Percentiles rank a stretch among this genome's conserved stretches.
Evolutionary conservation across 2,888 invertebrate species (phyloP).

Genomic region (Melangyna quadrimaculata): DNA sequence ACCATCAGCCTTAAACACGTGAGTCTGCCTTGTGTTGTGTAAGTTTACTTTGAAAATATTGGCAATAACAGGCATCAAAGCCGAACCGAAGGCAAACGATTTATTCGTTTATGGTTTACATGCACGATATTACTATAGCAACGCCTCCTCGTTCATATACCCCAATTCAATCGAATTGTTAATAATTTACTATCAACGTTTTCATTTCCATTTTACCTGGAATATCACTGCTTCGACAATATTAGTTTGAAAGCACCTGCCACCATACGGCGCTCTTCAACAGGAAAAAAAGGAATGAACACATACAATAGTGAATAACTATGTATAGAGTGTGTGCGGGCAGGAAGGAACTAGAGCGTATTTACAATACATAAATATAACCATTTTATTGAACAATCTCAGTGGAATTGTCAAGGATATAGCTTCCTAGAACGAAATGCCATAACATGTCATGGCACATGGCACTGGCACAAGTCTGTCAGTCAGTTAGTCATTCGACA

Average conservation of each 20-base stretch:
- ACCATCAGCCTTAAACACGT: not conserved
- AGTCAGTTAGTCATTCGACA: slow-evolving; percentile 54
- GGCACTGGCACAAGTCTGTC: slow-evolving; percentile 34
- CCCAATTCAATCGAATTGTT: slow-evolving; percentile 70
- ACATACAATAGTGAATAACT: not conserved
- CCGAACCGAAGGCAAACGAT: slow-evolving; percentile 22
- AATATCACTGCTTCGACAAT: slow-evolving; percentile 7
- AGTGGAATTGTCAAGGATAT: slow-evolving; percentile 57
- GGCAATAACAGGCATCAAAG: slow-evolving; percentile 3
- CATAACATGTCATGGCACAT: slow-evolving; percentile 37
- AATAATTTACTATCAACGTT: slow-evolving; percentile 71
- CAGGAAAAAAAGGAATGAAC: not conserved
- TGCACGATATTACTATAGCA: slow-evolving; percentile 31
- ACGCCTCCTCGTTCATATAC: slow-evolving; percentile 33
- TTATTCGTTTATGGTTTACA: slow-evolving; percentile 59
- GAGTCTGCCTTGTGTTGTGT: slow-evolving; percentile 50
- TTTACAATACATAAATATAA: slow-evolving; percentile 18
- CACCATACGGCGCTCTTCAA: not conserved
- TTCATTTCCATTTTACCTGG: slow-evolving; percentile 57
- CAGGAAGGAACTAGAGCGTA: not conserved
- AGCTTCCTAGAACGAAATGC: slow-evolving; percentile 16
- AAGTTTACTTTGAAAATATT: slow-evolving; percentile 50
- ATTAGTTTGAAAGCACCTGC: not conserved
- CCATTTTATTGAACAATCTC: slow-evolving; percentile 69
- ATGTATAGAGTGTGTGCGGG: not conserved